Evolutionary conservation across 2,113 vertebrate species (phyloP), one percentile per base, ranked within the genome.

Genomic region (Craseonycteris thonglongyai): DNA sequence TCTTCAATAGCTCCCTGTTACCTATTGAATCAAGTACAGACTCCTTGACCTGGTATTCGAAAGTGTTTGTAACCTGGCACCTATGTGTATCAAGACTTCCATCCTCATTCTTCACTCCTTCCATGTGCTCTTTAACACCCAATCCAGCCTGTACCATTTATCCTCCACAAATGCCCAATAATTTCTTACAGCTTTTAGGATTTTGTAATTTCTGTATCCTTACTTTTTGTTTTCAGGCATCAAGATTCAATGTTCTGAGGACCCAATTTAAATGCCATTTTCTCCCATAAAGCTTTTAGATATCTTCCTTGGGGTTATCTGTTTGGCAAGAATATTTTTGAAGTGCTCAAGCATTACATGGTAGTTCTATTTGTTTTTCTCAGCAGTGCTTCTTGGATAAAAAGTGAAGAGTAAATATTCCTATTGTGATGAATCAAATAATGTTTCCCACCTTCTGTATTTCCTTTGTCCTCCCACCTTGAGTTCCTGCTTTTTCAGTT

Each of bases 181-280:
- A 4, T 81, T 94, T 75, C 15, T 88, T 33, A 68, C 22, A 88
- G 7, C 18, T 26, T 92, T 94, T 45, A 45, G 19, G 51, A 74
- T 75, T 80, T 68, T 92, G 40, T 45, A 66, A 82, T 72, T 96
- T 68, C 11, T 1, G 69, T 35, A 65, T 83, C 26, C 30, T 93
- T 93, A 61, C 15, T 71, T 66, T 84, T 95, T 81, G 15, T 94
- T 91, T 92, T 66, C 26, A 92, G 45, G 71, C 5, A 45, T 80
- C 42, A 85, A 45, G 28, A 72, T 71, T 92, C 59, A 92, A 4
- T 92, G 26, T 65, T 91, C 91, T 79, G 49, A 92, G 45, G 89
- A 92, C 28, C 33, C 30, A 35, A 54, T 74, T 84, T 54, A 63
- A 94, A 69, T 96, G 65, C 6, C 22, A 38, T 72, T 92, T 91